phyloP scores from a whole-genome alignment of 2,888 invertebrate species.

The Isotomurus palustris region DNA sequence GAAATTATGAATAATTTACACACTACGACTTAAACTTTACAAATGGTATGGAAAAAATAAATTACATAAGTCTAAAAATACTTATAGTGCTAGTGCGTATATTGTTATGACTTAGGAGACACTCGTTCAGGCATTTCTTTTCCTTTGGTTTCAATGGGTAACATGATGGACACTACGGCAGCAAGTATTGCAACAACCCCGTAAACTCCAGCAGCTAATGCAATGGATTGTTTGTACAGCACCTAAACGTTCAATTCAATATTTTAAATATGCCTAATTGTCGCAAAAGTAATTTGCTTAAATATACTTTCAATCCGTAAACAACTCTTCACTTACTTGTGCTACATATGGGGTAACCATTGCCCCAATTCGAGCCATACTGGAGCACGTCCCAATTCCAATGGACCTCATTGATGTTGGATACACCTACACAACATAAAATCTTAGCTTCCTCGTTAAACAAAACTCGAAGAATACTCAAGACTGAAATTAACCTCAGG shows the following conservation, averaged over 20 bases:
- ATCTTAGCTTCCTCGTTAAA: background rate
- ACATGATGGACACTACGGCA: conserved; percentile 67
- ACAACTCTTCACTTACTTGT: conserved; percentile 64
- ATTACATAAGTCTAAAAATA: no score
- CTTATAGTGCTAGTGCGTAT: no score
- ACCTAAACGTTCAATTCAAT: conserved; percentile 55
- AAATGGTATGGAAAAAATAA: no score
- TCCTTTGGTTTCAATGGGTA: conserved; percentile 81
- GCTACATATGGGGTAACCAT: conserved; percentile 93
- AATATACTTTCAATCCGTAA: background rate
- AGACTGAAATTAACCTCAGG: conserved; percentile 65
- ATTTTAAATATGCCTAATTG: background rate
- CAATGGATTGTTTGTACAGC: conserved; percentile 67
- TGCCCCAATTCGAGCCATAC: conserved; percentile 84
- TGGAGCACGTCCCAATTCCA: conserved; percentile 88
- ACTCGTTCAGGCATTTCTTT: conserved; percentile 55
- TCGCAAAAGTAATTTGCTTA: background rate
- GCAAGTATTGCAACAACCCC: conserved; percentile 70
- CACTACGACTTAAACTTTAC: background rate
- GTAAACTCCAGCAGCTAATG: conserved; percentile 64
- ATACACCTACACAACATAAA: conserved; percentile 23
- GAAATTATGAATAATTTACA: no score
- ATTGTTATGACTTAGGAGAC: conserved; percentile 30
- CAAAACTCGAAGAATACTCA: background rate
- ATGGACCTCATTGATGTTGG: conserved; percentile 56